A percentile compares a stretch with the other conserved stretches of the same genome.
phyloP scores from a whole-genome alignment of 2,888 invertebrate species.

The Eledona agricola region DNA sequence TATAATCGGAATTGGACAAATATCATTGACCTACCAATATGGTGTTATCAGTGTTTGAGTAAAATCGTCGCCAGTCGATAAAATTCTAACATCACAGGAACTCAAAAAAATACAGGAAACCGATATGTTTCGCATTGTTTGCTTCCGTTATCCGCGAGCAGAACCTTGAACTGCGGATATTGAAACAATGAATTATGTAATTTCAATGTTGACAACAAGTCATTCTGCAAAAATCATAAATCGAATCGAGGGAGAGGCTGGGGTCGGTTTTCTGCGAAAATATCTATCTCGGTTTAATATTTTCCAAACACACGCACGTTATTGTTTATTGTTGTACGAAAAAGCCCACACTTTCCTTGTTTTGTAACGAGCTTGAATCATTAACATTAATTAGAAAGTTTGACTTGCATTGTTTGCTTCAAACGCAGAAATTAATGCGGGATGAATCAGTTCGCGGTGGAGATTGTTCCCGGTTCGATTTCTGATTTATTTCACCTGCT shows the following conservation, averaged over 20 bases:
- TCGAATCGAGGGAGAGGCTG: conserved; percentile 7
- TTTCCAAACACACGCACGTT: conserved; percentile 14
- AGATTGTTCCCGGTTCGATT: background rate
- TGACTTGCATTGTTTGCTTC: conserved; percentile 13
- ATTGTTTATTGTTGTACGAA: conserved; percentile 31
- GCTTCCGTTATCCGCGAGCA: conserved; percentile 11
- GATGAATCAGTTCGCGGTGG: background rate
- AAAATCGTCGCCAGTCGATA: no score
- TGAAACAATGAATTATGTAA: conserved; percentile 33
- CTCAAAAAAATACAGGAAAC: conserved; percentile 24
- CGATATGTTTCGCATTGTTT: conserved; percentile 14
- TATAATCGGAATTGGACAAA: no score
- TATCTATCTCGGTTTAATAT: conserved; percentile 3
- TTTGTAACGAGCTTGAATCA: conserved; percentile 31
- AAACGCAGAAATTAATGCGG: no score
- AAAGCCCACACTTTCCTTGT: conserved; percentile 37
- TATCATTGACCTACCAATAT: no score
- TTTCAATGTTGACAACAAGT: conserved; percentile 7
- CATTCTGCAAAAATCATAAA: conserved; percentile 7
- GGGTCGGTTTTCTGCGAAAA: conserved; percentile 14
- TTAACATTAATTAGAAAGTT: conserved; percentile 36
- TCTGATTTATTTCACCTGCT: background rate
- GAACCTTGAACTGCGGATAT: conserved; percentile 29
- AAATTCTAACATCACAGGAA: no score
- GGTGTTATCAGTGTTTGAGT: no score